Conservation (phyloP, 2,113 vertebrate genomes). For the Nothocercus nigrocapillus region DNA sequence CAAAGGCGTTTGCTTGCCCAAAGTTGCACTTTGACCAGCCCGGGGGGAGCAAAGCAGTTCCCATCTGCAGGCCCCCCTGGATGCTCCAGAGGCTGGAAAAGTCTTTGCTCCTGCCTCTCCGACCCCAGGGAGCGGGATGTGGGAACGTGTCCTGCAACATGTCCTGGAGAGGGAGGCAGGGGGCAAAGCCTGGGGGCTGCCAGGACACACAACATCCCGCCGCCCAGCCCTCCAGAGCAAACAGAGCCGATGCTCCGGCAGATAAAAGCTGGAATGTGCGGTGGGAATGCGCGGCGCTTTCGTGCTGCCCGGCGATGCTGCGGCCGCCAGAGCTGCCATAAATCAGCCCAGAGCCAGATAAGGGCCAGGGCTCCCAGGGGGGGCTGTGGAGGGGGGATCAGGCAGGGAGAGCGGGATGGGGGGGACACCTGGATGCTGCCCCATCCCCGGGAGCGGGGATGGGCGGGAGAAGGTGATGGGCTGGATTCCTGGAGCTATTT, state of each 20-base stretch:
- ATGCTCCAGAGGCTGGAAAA: background rate
- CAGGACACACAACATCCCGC: too few species aligned
- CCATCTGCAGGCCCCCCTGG: too few species aligned
- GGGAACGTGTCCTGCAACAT: too few species aligned
- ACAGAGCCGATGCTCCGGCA: background rate
- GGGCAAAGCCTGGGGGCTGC: too few species aligned
- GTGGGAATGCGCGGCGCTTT: background rate
- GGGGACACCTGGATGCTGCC: too few species aligned
- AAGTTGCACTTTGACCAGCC: background rate
- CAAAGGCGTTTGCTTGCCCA: background rate
- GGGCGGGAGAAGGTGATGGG: background rate
- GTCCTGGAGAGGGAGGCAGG: too few species aligned
- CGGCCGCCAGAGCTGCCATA: too few species aligned
- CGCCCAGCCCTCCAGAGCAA: background rate
- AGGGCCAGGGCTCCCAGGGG: background rate
- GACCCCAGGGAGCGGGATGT: background rate
- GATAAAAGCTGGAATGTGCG: background rate
- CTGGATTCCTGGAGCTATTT: background rate
- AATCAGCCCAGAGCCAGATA: background rate
- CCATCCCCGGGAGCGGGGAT: too few species aligned
- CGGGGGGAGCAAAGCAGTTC: background rate
- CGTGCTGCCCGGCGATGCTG: too few species aligned
- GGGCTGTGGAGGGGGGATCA: too few species aligned
- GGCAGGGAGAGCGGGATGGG: too few species aligned
- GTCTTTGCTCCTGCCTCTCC: background rate